phyloP scores from a whole-genome alignment of 2,797 vertebrate species.

The Leptatherina wallacei region DNA sequence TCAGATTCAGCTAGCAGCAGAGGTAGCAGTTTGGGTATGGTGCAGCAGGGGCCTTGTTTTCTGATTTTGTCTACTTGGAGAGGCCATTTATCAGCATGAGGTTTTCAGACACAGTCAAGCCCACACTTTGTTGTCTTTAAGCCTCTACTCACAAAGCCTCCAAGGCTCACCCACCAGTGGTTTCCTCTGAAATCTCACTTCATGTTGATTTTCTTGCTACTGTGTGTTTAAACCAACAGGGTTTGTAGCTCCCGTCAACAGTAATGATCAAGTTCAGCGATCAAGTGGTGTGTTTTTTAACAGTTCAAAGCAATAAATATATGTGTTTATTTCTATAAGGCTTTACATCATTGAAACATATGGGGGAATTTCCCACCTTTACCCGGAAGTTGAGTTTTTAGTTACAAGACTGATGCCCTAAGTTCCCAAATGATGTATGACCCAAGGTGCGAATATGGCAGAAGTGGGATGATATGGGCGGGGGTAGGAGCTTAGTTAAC shows the following conservation, averaged over 20 bases:
- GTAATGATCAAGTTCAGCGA: slow-evolving; percentile 23
- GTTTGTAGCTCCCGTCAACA: slow-evolving; percentile 36
- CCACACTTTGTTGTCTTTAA: slow-evolving; percentile 73
- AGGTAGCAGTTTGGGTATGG: slow-evolving; percentile 80
- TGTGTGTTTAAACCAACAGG: slow-evolving; percentile 44
- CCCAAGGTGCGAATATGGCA: slow-evolving; percentile 71
- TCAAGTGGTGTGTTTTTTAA: slow-evolving; percentile 25
- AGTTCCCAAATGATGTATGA: slow-evolving; percentile 75
- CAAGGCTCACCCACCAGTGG: slow-evolving; percentile 47
- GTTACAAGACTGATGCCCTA: slow-evolving; percentile 78
- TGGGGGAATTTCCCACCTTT: slow-evolving; percentile 72
- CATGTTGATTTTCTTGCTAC: slow-evolving; percentile 52
- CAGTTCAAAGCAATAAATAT: slow-evolving; percentile 41
- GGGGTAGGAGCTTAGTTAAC: slow-evolving; percentile 65
- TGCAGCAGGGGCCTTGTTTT: slow-evolving; percentile 77
- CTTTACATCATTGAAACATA: slow-evolving; percentile 50
- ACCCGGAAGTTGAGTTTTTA: slow-evolving; percentile 74
- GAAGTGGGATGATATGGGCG: slow-evolving; percentile 70
- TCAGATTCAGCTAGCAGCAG: slow-evolving; percentile 82
- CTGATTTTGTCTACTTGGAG: slow-evolving; percentile 74
- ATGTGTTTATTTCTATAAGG: slow-evolving; percentile 42
- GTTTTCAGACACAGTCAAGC: slow-evolving; percentile 74
- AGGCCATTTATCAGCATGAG: slow-evolving; percentile 79
- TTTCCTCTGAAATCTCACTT: slow-evolving; percentile 65
- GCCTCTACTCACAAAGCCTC: slow-evolving; percentile 65